These are phyloP conservation scores for Brevipalpus yothersi DNA, from an alignment of 1,140 invertebrate species.

Conservation along the genomic window DNA sequence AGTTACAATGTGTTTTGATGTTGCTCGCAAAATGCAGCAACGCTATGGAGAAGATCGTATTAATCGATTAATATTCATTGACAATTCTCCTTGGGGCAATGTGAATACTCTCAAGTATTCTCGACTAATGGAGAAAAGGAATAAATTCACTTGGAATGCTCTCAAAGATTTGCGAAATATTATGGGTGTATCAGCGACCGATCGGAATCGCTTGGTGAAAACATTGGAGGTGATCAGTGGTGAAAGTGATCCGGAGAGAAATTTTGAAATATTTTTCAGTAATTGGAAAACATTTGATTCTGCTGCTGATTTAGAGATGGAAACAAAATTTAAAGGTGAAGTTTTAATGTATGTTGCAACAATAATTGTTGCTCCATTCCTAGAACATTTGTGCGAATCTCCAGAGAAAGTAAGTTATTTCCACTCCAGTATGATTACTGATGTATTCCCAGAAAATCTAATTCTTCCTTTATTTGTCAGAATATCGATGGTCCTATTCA, in stretches of 20 bases:
- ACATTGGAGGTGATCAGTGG: background rate
- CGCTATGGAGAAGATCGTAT: background rate
- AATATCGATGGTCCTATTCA: background rate
- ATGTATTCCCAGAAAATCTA: background rate
- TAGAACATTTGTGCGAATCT: background rate
- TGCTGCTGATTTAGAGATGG: background rate
- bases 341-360: background rate
- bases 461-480: background rate
- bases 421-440: background rate
- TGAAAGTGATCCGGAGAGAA: background rate
- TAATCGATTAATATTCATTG: background rate
- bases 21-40: slow-evolving; percentile 22
- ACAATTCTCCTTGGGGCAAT: background rate
- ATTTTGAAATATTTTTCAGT: background rate
- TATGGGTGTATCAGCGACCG: background rate
- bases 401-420: background rate
- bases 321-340: background rate
- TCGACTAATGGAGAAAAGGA: background rate
- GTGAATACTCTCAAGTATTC: background rate
- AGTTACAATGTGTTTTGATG: slow-evolving; percentile 69
- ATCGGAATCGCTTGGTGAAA: background rate
- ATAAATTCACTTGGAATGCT: background rate
- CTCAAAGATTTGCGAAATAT: background rate
- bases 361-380: background rate
- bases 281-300: background rate